These are phyloP conservation scores for Etheostoma nigrum DNA, from an alignment of 2,797 vertebrate species.

Conservation along the genomic window DNA sequence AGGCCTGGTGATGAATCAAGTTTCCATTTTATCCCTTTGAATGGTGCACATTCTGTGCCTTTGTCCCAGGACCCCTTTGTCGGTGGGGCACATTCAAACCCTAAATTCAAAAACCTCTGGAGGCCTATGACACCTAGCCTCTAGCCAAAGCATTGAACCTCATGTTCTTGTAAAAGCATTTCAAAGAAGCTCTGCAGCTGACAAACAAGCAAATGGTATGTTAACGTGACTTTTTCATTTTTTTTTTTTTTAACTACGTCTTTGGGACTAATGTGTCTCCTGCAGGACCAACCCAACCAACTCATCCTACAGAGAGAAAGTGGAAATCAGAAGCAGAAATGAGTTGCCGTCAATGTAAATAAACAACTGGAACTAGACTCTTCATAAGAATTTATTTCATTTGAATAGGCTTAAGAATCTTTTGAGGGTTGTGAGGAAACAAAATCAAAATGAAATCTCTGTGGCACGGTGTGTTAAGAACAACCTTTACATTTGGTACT, in stretches of 20 bases:
- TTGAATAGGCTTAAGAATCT: neutral
- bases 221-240: neutral
- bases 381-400: neutral
- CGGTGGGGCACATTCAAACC: neutral
- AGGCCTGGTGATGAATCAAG: neutral
- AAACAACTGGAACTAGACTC: conserved; percentile 31
- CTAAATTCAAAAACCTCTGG: conserved; percentile 29
- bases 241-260: neutral
- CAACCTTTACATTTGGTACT: neutral
- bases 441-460: neutral
- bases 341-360: conserved; percentile 35
- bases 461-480: neutral
- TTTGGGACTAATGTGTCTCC: conserved; percentile 31
- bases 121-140: conserved; percentile 7
- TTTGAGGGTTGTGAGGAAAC: neutral
- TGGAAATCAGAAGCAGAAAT: neutral
- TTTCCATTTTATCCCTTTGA: neutral
- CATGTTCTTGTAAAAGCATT: conserved; percentile 20
- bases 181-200: conserved; percentile 21
- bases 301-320: neutral
- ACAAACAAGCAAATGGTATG: conserved; percentile 40
- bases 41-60: neutral
- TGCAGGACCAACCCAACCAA: conserved; percentile 41
- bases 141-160: conserved; percentile 6
- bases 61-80: neutral